Evolutionary conservation across 2,113 vertebrate species (phyloP).

Genomic region (Brevimyrus niger): DNA sequence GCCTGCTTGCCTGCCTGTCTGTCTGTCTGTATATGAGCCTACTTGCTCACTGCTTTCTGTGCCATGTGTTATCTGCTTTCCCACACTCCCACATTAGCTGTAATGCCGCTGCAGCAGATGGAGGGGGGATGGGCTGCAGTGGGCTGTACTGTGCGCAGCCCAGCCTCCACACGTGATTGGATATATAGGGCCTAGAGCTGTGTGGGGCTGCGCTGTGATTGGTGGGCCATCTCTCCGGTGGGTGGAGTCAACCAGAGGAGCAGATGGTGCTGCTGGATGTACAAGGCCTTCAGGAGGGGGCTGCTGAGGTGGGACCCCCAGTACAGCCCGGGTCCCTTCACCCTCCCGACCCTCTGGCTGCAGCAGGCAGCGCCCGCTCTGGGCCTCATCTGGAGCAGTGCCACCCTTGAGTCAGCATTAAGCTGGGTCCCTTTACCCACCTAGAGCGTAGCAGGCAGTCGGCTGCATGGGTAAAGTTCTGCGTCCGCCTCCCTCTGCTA

Average conservation of each 20-base stretch:
- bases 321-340: neutral
- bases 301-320: slow-evolving; percentile 63
- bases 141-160: slow-evolving; percentile 48
- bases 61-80: slow-evolving; percentile 5
- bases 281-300: slow-evolving; percentile 32
- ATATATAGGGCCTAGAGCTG: slow-evolving; percentile 76
- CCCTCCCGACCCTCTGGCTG: neutral
- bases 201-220: slow-evolving; percentile 50
- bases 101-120: slow-evolving; percentile 79
- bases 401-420: slow-evolving; percentile 10
- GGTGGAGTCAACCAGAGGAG: slow-evolving; percentile 67
- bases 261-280: slow-evolving; percentile 76
- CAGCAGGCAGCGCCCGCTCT: neutral
- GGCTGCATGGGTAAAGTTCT: slow-evolving; percentile 6
- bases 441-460: neutral
- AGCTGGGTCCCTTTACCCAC: neutral
- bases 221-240: slow-evolving; percentile 65
- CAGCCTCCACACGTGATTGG: slow-evolving; percentile 68
- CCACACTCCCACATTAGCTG: slow-evolving; percentile 62
- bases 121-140: slow-evolving; percentile 42
- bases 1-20: neutral
- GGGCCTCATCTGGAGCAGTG: slow-evolving; percentile 30
- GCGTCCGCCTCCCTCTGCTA: neutral
- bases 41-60: neutral
- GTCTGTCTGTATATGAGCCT: slow-evolving; percentile 31